Percentiles rank a stretch among this genome's conserved stretches.
phyloP scores from a whole-genome alignment of 2,113 vertebrate species.

The Lipophrys pholis region DNA sequence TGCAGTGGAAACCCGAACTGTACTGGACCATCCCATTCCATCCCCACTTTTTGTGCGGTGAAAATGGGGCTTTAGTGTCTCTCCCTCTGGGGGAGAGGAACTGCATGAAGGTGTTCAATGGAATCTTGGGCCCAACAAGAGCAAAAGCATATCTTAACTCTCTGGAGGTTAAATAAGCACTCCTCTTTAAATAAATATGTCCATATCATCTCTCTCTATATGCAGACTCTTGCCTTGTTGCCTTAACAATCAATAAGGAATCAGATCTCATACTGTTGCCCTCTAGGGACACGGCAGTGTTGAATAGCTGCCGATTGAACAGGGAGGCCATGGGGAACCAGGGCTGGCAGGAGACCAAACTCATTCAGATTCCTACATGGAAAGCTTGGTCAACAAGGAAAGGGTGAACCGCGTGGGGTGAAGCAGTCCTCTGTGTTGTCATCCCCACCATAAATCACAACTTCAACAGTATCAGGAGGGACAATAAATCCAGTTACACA shows the following conservation, averaged over 20 bases:
- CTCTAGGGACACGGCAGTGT: constrained; percentile 12
- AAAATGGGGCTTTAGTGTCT: too few species aligned
- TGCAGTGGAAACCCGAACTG: too few species aligned
- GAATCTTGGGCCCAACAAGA: too few species aligned
- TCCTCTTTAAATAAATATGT: too few species aligned
- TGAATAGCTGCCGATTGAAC: constrained; percentile 47
- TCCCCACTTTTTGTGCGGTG: too few species aligned
- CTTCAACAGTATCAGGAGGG: constrained; percentile 10
- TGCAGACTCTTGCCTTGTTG: constrained; percentile 5
- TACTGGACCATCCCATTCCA: too few species aligned
- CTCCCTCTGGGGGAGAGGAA: too few species aligned
- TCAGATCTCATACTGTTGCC: constrained; percentile 30
- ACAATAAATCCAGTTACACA: neutral
- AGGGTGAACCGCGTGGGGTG: constrained; percentile 33
- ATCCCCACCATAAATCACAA: constrained; percentile 8
- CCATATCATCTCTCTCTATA: constrained; percentile 12
- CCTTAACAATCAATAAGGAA: constrained; percentile 4
- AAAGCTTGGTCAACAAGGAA: constrained; percentile 59
- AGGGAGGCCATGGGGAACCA: constrained; percentile 25
- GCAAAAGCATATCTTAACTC: too few species aligned
- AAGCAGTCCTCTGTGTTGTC: constrained; percentile 15
- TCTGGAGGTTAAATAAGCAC: too few species aligned
- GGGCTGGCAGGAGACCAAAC: constrained; percentile 53
- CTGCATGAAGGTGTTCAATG: too few species aligned
- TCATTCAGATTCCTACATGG: constrained; percentile 38